Base-by-base conservation (phyloP, 2,888 invertebrate genomes). In the Hirtodrosophila alboralis region DNA sequence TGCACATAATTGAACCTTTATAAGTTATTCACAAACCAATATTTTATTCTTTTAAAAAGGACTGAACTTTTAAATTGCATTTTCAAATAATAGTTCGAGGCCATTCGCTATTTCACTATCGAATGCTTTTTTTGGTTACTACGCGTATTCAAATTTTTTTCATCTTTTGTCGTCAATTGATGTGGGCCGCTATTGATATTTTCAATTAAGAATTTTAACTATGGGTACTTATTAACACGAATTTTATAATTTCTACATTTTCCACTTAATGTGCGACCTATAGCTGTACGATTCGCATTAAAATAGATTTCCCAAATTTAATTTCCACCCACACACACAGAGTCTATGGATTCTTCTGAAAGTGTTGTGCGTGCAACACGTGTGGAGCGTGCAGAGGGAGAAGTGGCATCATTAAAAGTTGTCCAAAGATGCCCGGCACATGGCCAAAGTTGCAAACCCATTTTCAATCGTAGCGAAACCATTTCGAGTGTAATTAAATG, bases 291-390 rank as follows among this genome's bases (percentile, higher is more conserved):
- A 62, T 49, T 54, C 58, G 31, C 62, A 63, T 67, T 73, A 54
- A 71, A 63, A 73, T 73, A 73, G 62, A 72, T 59, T 73, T 40
- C 44, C 38, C 38, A 43, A 44, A 72, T 57, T 72, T 52, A 49
- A 61, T 66, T 51, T 57, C 43, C 34, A 65, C 47, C 47, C 60
- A 71, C 59, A 30, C 14, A 40, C 26, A 28, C 31, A 16, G 36
- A 33, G 56, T 58, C 65, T 70, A 52, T 40, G 49, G 54, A 66
- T 48, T 43, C 40, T 51, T 34, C 12, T 48, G 52, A 54, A 66
- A 72, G 60, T 54, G 36, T 49, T 37, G 27, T 67, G 51, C 56
- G 56, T 70, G 73, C 67, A 72, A 72, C 67, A 72, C 69, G 68
- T 69, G 67, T 61, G 38, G 18, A 18, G 18, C 18, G 4, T 18